Evolutionary conservation across 2,113 vertebrate genomes (phyloP), one percentile per base, ranked within the genome.

Genomic region (Genyomyrus donnyi): DNA sequence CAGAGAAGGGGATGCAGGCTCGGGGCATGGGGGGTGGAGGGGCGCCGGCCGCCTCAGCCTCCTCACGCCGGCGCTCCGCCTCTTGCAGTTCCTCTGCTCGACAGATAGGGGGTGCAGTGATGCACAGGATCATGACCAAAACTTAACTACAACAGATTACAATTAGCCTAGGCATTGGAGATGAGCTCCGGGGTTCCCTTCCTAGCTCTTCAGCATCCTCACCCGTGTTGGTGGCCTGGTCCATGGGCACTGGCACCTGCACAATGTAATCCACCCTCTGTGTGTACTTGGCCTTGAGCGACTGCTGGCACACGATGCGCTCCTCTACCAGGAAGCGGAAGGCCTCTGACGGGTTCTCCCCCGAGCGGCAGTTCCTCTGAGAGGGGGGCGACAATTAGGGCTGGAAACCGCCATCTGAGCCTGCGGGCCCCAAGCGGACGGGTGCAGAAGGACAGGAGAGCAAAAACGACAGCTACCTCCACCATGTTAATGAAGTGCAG

Each of bases 401-500:
- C 5, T 2, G 62, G 49, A n/a, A 8, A 88, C 1, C 5, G 48
- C 58, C 15, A 19, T 42, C 35, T 11, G 1, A 62, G 85, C 89
- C 27, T 66, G 53, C 17, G 5, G 89, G 53, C 2, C 66, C 24
- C 10, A 8, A 66, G 24, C 24, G 8, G 58, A 27, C 58, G 1
- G 58, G 35, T 13, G 35, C 39, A 24, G 31, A 35, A 0, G 5
- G 53, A 66, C 0, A 50, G n/a, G 52, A 90, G 10, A 89, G 89
- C 87, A 35, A 7, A 7, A 19, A 15, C 0, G 1, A 66, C 0
- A 31, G 89, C 96, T 96, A 99, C 98, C 98, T 99, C 98, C 91
- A 99, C 98, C 98, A 99, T 99, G 95, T 99, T 99, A 93, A 99
- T 98, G 93, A 99, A 99, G 94, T 99, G 98, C 94, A 99, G 96